phyloP scores from a whole-genome alignment of 2,888 invertebrate genomes.

The Amphiduros pacificus region DNA sequence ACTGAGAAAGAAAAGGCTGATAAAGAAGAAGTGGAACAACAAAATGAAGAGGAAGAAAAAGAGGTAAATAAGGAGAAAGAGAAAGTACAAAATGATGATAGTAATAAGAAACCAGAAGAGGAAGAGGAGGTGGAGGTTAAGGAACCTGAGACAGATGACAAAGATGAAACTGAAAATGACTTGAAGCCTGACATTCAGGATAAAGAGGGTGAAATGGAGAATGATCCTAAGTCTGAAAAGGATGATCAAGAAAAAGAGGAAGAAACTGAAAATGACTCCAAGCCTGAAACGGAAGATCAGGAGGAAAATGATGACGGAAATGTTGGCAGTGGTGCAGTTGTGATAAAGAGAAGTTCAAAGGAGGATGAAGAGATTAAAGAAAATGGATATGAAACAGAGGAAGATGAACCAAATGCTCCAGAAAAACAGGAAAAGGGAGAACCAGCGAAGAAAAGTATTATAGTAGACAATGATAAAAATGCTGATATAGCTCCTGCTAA shows the following conservation, averaged over 20 bases:
- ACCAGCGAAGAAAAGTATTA: neutral
- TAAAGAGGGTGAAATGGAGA: neutral
- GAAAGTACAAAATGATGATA: neutral
- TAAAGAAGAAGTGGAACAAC: neutral
- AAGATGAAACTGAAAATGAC: neutral
- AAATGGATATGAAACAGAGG: too few relatives aligned
- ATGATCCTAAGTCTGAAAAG: neutral
- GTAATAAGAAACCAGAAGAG: neutral
- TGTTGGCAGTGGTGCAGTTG: too few relatives aligned
- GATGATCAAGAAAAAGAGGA: neutral
- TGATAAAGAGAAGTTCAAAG: too few relatives aligned
- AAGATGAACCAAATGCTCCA: too few relatives aligned
- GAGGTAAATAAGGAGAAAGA: neutral
- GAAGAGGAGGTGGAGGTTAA: neutral
- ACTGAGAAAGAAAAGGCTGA: neutral
- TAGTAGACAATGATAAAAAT: neutral
- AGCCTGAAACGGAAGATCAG: neutral
- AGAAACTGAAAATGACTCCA: neutral
- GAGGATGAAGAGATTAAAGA: too few relatives aligned
- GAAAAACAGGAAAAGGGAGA: neutral
- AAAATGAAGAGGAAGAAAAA: neutral
- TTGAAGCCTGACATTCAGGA: neutral
- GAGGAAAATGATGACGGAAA: slow-evolving; percentile 7
- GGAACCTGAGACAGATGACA: neutral
- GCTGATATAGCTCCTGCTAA: neutral